Conservation (phyloP, 2,797 vertebrate genomes). For the Coluber constrictor region DNA sequence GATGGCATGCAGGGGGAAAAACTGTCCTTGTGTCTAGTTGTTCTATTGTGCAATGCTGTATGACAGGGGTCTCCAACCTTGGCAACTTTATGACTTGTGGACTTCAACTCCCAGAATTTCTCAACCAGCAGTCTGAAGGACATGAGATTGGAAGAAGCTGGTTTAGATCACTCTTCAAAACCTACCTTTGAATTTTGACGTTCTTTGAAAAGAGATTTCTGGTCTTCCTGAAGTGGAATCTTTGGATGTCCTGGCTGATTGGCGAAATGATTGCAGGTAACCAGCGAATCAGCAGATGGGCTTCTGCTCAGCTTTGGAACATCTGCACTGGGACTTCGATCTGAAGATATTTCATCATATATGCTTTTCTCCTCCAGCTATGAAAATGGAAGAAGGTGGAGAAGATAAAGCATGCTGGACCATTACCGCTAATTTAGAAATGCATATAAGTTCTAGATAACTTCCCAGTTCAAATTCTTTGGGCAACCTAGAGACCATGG, state of each 20-base stretch:
- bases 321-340: background rate
- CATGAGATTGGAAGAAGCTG: background rate
- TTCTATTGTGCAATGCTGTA: too few relatives aligned
- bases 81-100: too few relatives aligned
- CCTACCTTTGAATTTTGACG: background rate
- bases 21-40: too few relatives aligned
- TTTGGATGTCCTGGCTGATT: background rate
- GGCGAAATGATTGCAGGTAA: background rate
- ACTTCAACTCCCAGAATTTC: too few relatives aligned
- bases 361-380: slow-evolving; percentile 69
- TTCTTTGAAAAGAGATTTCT: background rate
- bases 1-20: too few relatives aligned
- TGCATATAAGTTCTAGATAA: background rate
- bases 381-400: background rate
- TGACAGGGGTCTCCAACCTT: too few relatives aligned
- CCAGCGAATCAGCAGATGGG: background rate
- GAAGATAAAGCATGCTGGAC: background rate
- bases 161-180: background rate
- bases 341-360: slow-evolving; percentile 72
- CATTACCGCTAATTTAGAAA: background rate
- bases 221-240: background rate
- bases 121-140: background rate
- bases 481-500: background rate
- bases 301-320: background rate
- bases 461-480: background rate